Conservation (phyloP, 2,888 invertebrate genomes). For the Ophion slaviceki region DNA sequence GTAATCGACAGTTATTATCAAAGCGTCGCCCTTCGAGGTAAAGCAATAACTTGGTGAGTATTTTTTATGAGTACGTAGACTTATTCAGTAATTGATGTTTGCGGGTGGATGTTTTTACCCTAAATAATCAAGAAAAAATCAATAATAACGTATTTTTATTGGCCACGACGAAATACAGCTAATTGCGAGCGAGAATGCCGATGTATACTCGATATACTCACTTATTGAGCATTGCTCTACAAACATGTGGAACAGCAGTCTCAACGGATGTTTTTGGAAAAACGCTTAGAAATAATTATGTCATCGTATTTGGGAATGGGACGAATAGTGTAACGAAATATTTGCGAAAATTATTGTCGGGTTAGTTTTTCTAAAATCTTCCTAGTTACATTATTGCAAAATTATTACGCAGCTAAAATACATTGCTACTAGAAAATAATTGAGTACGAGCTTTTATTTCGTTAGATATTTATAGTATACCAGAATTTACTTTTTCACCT, state of each 20-base stretch:
- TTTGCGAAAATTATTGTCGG: neutral
- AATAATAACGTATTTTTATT: slow-evolving; percentile 39
- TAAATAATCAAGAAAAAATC: neutral
- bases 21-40: neutral
- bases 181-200: neutral
- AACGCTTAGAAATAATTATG: neutral
- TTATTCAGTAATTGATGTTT: neutral
- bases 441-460: neutral
- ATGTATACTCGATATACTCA: neutral
- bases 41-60: neutral
- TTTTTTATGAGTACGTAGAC: neutral
- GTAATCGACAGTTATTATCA: neutral
- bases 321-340: neutral
- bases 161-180: slow-evolving; percentile 44
- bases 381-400: neutral
- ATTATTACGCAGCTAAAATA: neutral
- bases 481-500: neutral
- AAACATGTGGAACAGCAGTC: slow-evolving; percentile 11
- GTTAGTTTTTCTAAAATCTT: neutral
- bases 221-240: neutral
- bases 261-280: neutral
- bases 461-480: neutral
- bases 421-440: neutral
- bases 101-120: neutral
- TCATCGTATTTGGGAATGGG: neutral